Evolutionary conservation across 2,113 vertebrate species (phyloP), one percentile per base, ranked within the genome.

Genomic region (Bos taurus): DNA sequence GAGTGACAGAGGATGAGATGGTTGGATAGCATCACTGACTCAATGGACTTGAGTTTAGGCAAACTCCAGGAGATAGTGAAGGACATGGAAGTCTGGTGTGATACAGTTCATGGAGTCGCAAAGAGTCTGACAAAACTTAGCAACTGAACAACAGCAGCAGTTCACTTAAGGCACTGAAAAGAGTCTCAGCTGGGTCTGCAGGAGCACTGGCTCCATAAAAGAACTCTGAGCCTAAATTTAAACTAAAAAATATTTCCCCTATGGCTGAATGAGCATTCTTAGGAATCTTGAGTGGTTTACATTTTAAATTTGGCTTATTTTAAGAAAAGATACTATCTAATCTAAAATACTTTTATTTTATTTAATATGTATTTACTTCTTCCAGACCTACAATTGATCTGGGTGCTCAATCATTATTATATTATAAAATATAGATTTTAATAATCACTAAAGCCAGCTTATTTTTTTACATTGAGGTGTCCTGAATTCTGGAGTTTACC

Each of bases 321-420:
- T 91, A 23, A 95, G 78, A 81, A 91, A 84, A 95, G 56, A 60
- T 30, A 40, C 54, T 84, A 60, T 74, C 19, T 92, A 83, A 81
- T 90, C 7, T 15, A 86, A 97, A 95, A 90, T 84, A 43, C 54
- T 64, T 96, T 62, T 67, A 33, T 88, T 78, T 78, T 56, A 93
- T 78, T 93, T 88, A 77, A n/a, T 84, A 83, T 89, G 3, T 84
- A 36, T 78, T 83, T 94, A 88, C n/a, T 91, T 87, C 15, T 91
- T 94, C 28, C 95, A 19, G 5, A 90, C 17, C 1, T 11, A 95
- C 21, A 43, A n/a, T 43, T 54, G 3, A 90, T 28, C 14, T 82
- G 6, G 6, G 33, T 60, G 28, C 2, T 56, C 46, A 64, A 91
- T 85, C 28, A 87, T 67, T 80, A 81, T 90, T 74, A 94, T 43